Conservation (phyloP, 2,888 invertebrate species). For the Myopa tessellatipennis region DNA sequence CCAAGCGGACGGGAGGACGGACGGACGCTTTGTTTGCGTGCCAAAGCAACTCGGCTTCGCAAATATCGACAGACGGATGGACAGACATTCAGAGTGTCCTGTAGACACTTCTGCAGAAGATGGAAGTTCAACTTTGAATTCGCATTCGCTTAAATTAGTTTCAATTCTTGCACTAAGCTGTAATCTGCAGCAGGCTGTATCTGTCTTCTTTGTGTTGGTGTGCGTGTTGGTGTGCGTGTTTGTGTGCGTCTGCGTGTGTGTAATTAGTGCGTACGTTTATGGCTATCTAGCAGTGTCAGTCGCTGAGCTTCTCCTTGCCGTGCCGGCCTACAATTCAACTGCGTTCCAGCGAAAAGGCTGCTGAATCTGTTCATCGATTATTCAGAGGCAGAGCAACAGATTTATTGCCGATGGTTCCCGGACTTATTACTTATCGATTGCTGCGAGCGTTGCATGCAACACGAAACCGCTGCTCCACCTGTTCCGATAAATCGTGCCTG, state of each 20-base stretch:
- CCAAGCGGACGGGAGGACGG: not conserved
- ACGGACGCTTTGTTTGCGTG: constrained; percentile 4
- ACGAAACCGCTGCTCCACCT: constrained; percentile 1
- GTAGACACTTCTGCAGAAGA: constrained; percentile 9
- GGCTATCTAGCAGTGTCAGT: constrained; percentile 1
- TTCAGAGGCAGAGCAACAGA: constrained; percentile 1
- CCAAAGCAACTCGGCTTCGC: not conserved
- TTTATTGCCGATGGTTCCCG: constrained; percentile 15
- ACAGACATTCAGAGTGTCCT: not conserved
- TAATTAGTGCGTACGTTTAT: not conserved
- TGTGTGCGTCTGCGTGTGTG: constrained; percentile 8
- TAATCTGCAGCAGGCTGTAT: not conserved
- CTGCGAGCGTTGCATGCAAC: not conserved
- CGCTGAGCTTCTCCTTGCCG: not conserved
- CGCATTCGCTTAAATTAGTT: constrained; percentile 43
- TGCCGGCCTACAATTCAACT: not conserved
- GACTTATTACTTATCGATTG: not conserved
- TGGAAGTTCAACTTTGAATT: constrained; percentile 41
- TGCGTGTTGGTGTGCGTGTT: not conserved
- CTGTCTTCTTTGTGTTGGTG: not conserved
- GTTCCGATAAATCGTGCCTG: not conserved
- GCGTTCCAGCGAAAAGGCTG: not conserved
- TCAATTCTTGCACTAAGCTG: constrained; percentile 29
- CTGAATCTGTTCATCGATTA: constrained; percentile 23
- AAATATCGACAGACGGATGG: constrained; percentile 5